These are phyloP conservation scores for Oreochromis niloticus DNA, from an alignment of 2,113 vertebrate species.

Conservation along the genomic window DNA sequence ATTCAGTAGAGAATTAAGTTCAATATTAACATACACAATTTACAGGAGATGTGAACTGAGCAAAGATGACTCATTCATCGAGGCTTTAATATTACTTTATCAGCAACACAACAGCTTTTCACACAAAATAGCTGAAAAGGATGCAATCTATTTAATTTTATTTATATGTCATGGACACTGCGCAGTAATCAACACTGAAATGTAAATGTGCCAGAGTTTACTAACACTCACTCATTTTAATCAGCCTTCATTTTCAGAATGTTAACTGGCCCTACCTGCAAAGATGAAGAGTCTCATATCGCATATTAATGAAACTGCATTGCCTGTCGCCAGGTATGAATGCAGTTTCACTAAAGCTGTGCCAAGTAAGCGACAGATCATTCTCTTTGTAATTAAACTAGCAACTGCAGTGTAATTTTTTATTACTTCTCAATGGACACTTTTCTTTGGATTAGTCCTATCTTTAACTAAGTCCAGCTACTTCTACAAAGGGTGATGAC, in stretches of 20 bases:
- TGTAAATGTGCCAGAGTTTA: not conserved
- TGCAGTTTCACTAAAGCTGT: not conserved
- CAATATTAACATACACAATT: not conserved
- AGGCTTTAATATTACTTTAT: not conserved
- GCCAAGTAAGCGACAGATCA: not conserved
- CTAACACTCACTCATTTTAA: constrained; percentile 2
- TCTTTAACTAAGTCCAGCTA: not conserved
- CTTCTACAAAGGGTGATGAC: not conserved
- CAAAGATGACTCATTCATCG: not conserved
- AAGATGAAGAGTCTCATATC: not conserved
- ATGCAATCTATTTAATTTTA: not conserved
- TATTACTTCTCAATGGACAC: not conserved
- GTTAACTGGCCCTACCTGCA: not conserved
- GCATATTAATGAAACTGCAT: not conserved
- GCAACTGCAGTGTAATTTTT: not conserved
- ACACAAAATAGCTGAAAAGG: not conserved
- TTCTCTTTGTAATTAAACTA: not conserved
- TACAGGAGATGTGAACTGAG: not conserved
- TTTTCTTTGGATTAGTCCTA: not conserved
- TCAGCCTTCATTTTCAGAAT: not conserved
- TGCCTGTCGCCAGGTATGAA: not conserved
- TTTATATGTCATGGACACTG: not conserved
- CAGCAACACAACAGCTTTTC: not conserved
- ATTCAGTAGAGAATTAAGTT: not conserved
- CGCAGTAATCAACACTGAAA: constrained; percentile 7